A percentile compares a stretch with the other conserved stretches of the same genome.
These are phyloP conservation scores for Colistium nudipinnis DNA, from an alignment of 2,113 vertebrate species.

Conservation along the genomic window DNA sequence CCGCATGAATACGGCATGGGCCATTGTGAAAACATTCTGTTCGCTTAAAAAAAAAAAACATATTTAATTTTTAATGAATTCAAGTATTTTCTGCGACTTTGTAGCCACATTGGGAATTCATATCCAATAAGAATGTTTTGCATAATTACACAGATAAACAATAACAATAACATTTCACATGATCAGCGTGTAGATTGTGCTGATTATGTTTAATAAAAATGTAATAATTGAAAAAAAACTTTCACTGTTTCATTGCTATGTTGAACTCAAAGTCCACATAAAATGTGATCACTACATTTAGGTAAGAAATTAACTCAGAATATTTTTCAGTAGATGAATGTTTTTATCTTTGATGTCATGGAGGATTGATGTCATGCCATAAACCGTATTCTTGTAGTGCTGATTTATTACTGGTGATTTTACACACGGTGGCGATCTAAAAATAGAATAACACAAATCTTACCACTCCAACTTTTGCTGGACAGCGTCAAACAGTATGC, in stretches of 20 bases:
- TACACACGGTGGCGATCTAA: not conserved
- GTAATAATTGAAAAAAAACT: no score
- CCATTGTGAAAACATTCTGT: constrained; percentile 12
- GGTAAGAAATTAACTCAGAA: constrained; percentile 8
- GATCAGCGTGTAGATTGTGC: not conserved
- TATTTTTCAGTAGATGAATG: not conserved
- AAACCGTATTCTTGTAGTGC: no score
- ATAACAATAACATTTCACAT: not conserved
- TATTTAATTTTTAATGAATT: constrained; percentile 1
- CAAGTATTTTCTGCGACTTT: constrained; percentile 1
- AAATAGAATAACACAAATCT: constrained; percentile 23
- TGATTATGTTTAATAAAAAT: not conserved
- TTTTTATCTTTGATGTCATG: no score
- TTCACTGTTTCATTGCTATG: not conserved
- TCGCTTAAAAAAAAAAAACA: constrained; percentile 28
- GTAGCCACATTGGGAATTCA: not conserved
- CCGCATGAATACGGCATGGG: constrained; percentile 10
- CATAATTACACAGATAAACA: not conserved
- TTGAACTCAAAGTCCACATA: not conserved
- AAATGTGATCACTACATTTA: not conserved
- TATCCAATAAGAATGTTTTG: not conserved
- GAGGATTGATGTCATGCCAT: no score
- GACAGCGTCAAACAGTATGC: constrained; percentile 16
- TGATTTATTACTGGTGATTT: constrained; percentile 17
- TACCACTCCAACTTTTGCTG: not conserved